Evolutionary conservation across 2,888 invertebrate genomes (phyloP), one percentile per base, ranked within the genome.

Genomic region (Pterobdella sp.): DNA sequence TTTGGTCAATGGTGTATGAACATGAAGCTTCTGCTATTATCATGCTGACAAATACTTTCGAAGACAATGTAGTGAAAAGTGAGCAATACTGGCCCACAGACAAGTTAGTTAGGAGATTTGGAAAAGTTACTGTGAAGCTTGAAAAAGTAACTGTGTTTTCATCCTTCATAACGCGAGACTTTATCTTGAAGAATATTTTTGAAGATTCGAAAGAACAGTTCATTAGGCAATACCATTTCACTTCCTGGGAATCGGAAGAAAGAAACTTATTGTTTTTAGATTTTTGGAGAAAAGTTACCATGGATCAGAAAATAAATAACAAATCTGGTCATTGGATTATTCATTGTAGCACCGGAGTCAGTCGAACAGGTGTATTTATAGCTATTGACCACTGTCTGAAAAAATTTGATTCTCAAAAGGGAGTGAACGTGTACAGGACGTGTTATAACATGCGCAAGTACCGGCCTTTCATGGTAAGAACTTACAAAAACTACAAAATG

Each of bases 101-200:
- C 32, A 73, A 73, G 81, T 90, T 91, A 80, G 90, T 90, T 79
- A 88, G 89, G 49, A 88, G 88, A 76, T 92, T 92, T 81, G 94
- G 93, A 78, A 89, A 92, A 81, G 90, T 94, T 81, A 87, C 89
- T 74, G 92, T 96, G 1, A 89, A 91, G 82, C 91, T 93, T 80
- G 89, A 91, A 78, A 91, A 92, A 82, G 90, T 91, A 80, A 92
- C 92, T 82, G 92, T 90, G 79, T 93, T 91, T 83, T 92, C 94
- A 0, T 93, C 94, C 85, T 96, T 93, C 84, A 91, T 92, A 37
- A 77, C 82, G 18, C 74, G 81, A 2, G 78, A 76, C 0, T 77
- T 83, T 31, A 75, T 77, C 26, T 66, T 78, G 73, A 22, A 3
- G n/a, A 32, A 7, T 37, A 22, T 29, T 68, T 68, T 42, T 3